These are phyloP conservation scores for Channa argus DNA, from an alignment of 2,113 vertebrate genomes.

Conservation along the genomic window DNA sequence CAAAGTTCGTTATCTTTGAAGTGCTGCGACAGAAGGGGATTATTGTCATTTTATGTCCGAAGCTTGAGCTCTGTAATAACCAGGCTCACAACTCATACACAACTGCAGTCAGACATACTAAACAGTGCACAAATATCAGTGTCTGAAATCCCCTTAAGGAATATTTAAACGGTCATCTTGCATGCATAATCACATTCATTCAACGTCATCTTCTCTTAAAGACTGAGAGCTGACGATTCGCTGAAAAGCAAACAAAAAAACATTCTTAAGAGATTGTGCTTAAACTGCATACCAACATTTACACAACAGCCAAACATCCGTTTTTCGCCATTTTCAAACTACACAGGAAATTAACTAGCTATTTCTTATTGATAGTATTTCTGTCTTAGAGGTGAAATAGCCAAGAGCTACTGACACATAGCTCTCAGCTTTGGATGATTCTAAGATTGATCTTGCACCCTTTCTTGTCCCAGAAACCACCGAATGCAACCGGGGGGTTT, in stretches of 20 bases:
- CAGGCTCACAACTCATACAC: slow-evolving; percentile 7
- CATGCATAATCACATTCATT: slow-evolving; percentile 70
- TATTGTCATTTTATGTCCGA: neutral
- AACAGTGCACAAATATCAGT: slow-evolving; percentile 21
- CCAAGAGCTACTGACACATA: slow-evolving; percentile 55
- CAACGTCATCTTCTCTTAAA: slow-evolving; percentile 92
- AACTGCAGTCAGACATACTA: slow-evolving; percentile 1
- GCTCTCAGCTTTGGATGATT: slow-evolving; percentile 80
- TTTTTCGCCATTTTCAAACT: neutral
- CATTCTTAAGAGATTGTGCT: slow-evolving; percentile 7
- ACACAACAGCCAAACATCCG: neutral
- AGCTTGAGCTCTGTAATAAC: neutral
- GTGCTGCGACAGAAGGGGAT: neutral
- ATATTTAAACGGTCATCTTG: neutral
- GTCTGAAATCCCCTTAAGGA: slow-evolving; percentile 6
- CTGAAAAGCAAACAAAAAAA: slow-evolving; percentile 80
- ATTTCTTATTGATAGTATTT: neutral
- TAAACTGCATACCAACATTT: neutral
- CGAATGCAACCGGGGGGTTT: slow-evolving; percentile 74
- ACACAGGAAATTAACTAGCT: neutral
- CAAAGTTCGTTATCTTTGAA: neutral
- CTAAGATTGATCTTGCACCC: slow-evolving; percentile 81
- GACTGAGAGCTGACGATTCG: slow-evolving; percentile 87
- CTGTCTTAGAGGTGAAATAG: slow-evolving; percentile 84
- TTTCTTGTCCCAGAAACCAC: slow-evolving; percentile 79